These are phyloP conservation scores for Ricordea florida DNA, from an alignment of 92 coral and sea anemone genomes.

Conservation along the genomic window DNA sequence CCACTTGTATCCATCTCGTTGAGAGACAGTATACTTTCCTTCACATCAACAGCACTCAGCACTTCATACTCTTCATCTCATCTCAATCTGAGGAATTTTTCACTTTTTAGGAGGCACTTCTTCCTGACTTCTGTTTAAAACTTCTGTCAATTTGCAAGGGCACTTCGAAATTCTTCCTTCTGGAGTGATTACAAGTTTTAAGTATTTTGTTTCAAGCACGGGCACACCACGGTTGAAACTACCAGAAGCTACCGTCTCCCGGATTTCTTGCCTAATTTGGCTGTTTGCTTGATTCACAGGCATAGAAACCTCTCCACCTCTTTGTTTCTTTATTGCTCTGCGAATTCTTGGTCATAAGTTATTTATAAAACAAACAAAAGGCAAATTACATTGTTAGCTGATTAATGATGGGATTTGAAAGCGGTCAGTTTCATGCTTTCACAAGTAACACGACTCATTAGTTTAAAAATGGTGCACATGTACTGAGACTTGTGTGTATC, in stretches of 20 bases:
- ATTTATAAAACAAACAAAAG: not conserved
- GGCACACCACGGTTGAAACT: slow-evolving; percentile 6
- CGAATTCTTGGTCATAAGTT: slow-evolving; percentile 3
- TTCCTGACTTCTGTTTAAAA: not conserved
- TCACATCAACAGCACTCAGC: not conserved
- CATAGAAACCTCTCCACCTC: slow-evolving; percentile 35
- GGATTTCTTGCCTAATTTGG: not conserved
- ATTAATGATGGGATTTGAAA: too few relatives aligned
- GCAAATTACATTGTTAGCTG: not conserved
- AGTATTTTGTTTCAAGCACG: slow-evolving; percentile 9
- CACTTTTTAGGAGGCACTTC: not conserved
- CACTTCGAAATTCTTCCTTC: slow-evolving; percentile 30
- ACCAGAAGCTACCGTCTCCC: slow-evolving; percentile 11
- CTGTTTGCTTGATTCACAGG: slow-evolving; percentile 9
- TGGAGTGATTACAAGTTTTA: slow-evolving; percentile 26
- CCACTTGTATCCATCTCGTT: too few relatives aligned
- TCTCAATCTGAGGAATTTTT: not conserved
- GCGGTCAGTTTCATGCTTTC: too few relatives aligned
- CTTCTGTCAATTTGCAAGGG: not conserved
- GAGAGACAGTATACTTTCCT: not conserved
- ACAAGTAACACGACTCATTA: too few relatives aligned
- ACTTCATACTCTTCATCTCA: not conserved
- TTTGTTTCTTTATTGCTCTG: slow-evolving; percentile 25
- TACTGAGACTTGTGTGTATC: too few relatives aligned
- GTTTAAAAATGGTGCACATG: too few relatives aligned